A percentile compares a stretch with the other conserved stretches of the same genome.
phyloP scores from a whole-genome alignment of 2,797 vertebrate genomes.

The Anniella stebbinsi region DNA sequence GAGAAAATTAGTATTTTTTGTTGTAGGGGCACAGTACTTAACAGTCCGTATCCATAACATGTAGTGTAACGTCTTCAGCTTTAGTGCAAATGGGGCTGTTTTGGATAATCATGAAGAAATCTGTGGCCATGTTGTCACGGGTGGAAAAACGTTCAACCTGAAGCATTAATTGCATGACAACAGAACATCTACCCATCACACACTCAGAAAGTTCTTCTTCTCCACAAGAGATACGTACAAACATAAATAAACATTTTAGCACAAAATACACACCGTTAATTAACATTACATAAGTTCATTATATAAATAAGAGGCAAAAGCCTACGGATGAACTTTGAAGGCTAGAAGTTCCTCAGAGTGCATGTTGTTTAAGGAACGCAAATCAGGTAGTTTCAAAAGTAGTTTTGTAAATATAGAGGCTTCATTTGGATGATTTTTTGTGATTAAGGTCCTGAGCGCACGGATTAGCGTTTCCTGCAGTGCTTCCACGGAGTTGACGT shows the following conservation, averaged over 20 bases:
- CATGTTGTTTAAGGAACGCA: constrained; percentile 98
- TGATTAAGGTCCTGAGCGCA: constrained; percentile 92
- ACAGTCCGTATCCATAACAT: constrained; percentile 65
- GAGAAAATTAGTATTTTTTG: constrained; percentile 71
- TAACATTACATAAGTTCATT: constrained; percentile 68
- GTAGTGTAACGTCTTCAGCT: constrained; percentile 65
- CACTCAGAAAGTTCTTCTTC: constrained; percentile 63
- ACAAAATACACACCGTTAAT: constrained; percentile 72
- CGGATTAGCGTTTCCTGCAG: constrained; percentile 97
- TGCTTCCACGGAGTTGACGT: constrained; percentile 91
- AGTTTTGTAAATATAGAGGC: constrained; percentile 97
- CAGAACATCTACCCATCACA: constrained; percentile 62
- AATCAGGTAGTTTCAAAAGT: constrained; percentile 95
- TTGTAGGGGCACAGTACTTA: constrained; percentile 62
- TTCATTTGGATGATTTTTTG: constrained; percentile 93
- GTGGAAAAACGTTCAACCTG: constrained; percentile 68
- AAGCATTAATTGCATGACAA: constrained; percentile 70
- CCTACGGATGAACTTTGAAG: constrained; percentile 94
- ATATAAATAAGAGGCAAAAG: constrained; percentile 69
- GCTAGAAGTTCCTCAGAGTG: constrained; percentile 98
- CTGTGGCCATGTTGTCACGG: not conserved
- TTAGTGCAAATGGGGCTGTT: constrained; percentile 62
- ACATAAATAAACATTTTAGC: constrained; percentile 77
- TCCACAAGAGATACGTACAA: constrained; percentile 71
- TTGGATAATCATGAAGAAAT: constrained; percentile 27